Evolutionary conservation across 2,797 vertebrate genomes (phyloP), one percentile per base, ranked within the genome.

Genomic region (Merluccius polli): DNA sequence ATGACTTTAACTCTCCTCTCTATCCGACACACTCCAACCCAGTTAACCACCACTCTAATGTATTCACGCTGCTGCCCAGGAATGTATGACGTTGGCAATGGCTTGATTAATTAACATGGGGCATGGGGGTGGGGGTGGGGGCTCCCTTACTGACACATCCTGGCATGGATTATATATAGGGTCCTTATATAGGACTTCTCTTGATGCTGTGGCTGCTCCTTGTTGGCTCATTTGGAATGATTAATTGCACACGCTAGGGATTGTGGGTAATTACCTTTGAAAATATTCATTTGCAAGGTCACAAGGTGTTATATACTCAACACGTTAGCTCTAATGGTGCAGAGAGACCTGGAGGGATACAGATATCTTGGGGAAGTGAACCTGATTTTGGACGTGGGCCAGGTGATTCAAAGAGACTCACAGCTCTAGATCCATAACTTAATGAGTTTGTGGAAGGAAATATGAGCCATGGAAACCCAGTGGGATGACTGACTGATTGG

Each of bases 271-370:
- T 88, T 86, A 84, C 70, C 79, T 83, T 79, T 86, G 78, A 87
- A 87, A 85, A 85, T 83, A 84, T 81, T 87, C 0, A 89, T 87
- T 83, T 86, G 75, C 77, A 86, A 87, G 85, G 82, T 88, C 84
- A 86, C 68, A 59, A 72, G 69, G 77, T 78, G 15, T 74, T 84
- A 68, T 30, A 29, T 30, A 68, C 27, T 65, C 63, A 65, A 15
- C 24, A 6, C 63, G 15, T 65, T 29, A 68, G 24, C 24, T 2
- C 29, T 31, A 30, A 29, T 68, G 29, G 11, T 31, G 65, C 65
- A 68, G 29, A 4, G 65, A n/a, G 21, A 59, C 52, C 52, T n/a
- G 52, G 21, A 24, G 52, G 21, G 52, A 59, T 59, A 13, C n/a
- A 59, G 52, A 59, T 59, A 59, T 59, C 21, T 59, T 1, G n/a